A percentile compares a stretch with the other conserved stretches of the same genome.
Conservation (phyloP, 2,888 invertebrate genomes). For the Eutolmus rufibarbis region DNA sequence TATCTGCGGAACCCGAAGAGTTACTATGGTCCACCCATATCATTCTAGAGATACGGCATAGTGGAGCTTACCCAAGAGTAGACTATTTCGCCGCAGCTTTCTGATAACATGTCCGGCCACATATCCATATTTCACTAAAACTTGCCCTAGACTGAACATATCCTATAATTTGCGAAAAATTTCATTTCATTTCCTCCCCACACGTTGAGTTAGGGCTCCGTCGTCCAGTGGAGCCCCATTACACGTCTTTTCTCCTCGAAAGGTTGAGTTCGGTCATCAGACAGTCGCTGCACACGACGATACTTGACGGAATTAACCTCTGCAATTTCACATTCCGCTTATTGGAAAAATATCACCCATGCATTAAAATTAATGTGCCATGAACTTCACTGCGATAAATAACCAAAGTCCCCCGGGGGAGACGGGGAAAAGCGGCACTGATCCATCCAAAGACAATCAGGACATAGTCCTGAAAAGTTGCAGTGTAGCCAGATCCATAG, state of each 20-base stretch:
- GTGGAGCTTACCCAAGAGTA: background rate
- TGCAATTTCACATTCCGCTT: conserved; percentile 19
- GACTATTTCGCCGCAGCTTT: background rate
- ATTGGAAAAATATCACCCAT: conserved; percentile 37
- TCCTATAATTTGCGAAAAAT: background rate
- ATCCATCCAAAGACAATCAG: conserved; percentile 16
- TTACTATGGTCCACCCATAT: background rate
- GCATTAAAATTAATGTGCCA: conserved; percentile 37
- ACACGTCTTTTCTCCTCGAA: background rate
- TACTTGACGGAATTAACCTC: conserved; percentile 30
- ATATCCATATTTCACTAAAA: background rate
- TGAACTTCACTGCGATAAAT: conserved; percentile 36
- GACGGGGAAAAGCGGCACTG: background rate
- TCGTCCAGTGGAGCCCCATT: background rate
- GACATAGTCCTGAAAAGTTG: background rate
- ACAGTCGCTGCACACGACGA: background rate
- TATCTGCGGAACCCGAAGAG: background rate
- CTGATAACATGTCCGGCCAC: background rate
- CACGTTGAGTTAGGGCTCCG: background rate
- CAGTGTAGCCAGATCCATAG: background rate
- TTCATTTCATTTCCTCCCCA: background rate
- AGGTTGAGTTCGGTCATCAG: background rate
- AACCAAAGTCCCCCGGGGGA: background rate
- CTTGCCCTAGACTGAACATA: background rate
- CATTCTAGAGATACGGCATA: background rate